Conservation (phyloP, 2,797 vertebrate species). For the Bryconaethiops microstoma region DNA sequence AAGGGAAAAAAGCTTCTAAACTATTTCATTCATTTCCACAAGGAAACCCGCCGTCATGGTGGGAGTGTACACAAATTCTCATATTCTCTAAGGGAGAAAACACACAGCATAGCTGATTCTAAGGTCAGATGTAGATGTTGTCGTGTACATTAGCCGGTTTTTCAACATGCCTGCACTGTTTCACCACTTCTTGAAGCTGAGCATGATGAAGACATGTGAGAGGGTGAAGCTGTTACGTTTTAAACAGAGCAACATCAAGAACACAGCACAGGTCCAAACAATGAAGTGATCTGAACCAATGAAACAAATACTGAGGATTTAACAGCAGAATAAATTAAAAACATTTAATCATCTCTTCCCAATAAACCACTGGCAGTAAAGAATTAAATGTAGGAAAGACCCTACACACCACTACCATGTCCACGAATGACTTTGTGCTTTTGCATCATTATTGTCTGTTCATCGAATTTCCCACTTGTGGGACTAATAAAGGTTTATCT, state of each 20-base stretch:
- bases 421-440: not conserved
- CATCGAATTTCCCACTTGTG: no score
- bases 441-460: not conserved
- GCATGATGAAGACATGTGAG: not conserved
- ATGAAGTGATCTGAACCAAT: not conserved
- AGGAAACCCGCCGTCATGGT: slow-evolving; percentile 23
- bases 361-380: not conserved
- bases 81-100: slow-evolving; percentile 14
- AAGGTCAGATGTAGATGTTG: not conserved
- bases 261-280: not conserved
- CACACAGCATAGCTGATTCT: not conserved
- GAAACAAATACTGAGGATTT: not conserved
- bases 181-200: not conserved
- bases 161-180: slow-evolving; percentile 42
- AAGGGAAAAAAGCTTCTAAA: slow-evolving; percentile 23
- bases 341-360: not conserved
- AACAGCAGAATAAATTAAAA: not conserved
- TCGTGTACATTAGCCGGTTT: slow-evolving; percentile 44
- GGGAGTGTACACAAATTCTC: not conserved
- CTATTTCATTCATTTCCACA: slow-evolving; percentile 39
- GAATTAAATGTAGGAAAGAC: not conserved
- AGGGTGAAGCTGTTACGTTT: not conserved
- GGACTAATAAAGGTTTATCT: no score
- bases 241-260: not conserved
- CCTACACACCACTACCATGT: no score